phyloP scores from a whole-genome alignment of 2,888 invertebrate species.

The Oscheius sp. region DNA sequence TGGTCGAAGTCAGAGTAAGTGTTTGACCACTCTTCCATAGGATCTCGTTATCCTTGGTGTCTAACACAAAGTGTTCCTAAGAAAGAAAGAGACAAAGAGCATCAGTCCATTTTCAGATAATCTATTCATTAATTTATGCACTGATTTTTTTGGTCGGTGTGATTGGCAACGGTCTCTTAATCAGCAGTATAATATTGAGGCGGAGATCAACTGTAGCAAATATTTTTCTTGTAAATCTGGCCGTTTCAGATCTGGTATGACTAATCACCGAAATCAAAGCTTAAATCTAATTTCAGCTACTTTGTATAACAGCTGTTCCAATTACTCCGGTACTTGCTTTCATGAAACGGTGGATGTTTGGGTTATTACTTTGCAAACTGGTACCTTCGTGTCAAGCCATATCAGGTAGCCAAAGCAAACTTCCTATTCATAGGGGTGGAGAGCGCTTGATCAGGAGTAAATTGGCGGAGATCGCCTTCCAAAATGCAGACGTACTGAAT shows the following conservation, averaged over 20 bases:
- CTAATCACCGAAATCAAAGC: neutral
- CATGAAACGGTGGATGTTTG: constrained; percentile 89
- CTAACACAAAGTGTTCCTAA: neutral
- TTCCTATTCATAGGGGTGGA: too few relatives aligned
- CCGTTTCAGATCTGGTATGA: constrained; percentile 84
- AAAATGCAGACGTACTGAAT: too few relatives aligned
- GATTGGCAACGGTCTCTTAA: constrained; percentile 66
- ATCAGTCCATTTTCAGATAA: constrained; percentile 60
- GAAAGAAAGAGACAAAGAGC: neutral
- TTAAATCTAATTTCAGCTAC: constrained; percentile 74
- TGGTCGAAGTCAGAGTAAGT: constrained; percentile 60
- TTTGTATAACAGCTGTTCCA: constrained; percentile 92
- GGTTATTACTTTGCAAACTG: constrained; percentile 86
- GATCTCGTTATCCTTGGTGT: constrained; percentile 13
- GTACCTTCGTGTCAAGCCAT: constrained; percentile 88
- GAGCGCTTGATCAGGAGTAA: too few relatives aligned
- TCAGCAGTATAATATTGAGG: constrained; percentile 59
- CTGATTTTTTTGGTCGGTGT: constrained; percentile 66
- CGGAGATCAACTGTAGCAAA: constrained; percentile 74
- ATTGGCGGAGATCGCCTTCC: too few relatives aligned
- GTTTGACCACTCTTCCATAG: neutral
- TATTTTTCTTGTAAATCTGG: constrained; percentile 93
- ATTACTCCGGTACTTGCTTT: constrained; percentile 95
- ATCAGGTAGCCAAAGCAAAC: constrained; percentile 58
- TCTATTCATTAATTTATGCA: constrained; percentile 62